Base-by-base conservation (phyloP, 2,888 invertebrate species). In the Lasioglossum lativentre region DNA sequence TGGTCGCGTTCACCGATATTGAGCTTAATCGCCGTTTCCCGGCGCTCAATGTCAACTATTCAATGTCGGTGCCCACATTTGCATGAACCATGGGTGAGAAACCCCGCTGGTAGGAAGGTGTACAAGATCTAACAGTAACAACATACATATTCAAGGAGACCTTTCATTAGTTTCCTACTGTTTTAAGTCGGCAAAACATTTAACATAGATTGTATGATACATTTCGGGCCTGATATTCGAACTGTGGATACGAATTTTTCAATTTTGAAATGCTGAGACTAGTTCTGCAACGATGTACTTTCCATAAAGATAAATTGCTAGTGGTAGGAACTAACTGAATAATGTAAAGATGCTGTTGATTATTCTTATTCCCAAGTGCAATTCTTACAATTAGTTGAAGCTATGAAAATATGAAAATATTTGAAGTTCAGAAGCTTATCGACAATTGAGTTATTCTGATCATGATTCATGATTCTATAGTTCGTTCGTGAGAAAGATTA, bases 21-120 rank as follows among this genome's bases (percentile, higher is more conserved):
- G 86, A 88, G 89, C 82, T 86, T 86, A 88, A 88, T 86, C 83
- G 85, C 85, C 82, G 83, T 88, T 88, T 88, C 88, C 87, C 85
- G 87, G 78, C 74, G 71, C 45, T 86, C 89, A 89, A 89, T 89
- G 89, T 88, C 89, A 88, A 85, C 79, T 77, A 70, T 82, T 84
- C 88, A 83, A 88, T 88, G 88, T 77, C 88, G 86, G 82, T 82
- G 78, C 38, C 75, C 76, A 80, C 59, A 86, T 83, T 87, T 87
- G 73, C 86, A 86, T 77, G 78, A 78, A 52, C 80, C 75, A 66
- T 42, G 19, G 40, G 68, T 76, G 81, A 52, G 76, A 84, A 78
- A 84, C 63, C 27, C 45, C 27, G 45, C 27, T 27, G 23, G 14
- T 45, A 42, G 34, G n/a, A 56, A n/a, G 52, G 42, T 66, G 59